Evolutionary conservation across 2,797 vertebrate genomes (phyloP).

Genomic region (Sebastes reedi): DNA sequence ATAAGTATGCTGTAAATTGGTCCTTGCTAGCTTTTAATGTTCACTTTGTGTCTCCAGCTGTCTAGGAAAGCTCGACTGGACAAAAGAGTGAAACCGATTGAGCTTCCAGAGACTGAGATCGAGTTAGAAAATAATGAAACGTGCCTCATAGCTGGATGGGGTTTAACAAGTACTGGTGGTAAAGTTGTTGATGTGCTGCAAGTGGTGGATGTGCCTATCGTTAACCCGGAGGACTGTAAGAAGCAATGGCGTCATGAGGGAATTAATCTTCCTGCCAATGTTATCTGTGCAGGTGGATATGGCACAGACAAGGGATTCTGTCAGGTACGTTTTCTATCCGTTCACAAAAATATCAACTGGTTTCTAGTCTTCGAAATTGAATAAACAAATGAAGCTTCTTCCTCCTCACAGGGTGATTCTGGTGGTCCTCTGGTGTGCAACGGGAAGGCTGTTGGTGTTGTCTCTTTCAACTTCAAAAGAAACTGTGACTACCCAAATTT

Average conservation of each 20-base stretch:
- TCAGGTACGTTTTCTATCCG: slow-evolving; percentile 14
- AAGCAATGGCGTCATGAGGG: accelerated
- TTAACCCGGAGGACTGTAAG: slow-evolving; percentile 13
- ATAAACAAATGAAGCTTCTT: accelerated
- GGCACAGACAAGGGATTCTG: slow-evolving; percentile 44
- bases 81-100: background rate
- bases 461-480: slow-evolving; percentile 15
- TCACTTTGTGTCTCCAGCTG: slow-evolving; percentile 35
- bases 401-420: slow-evolving; percentile 66
- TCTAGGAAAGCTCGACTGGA: slow-evolving; percentile 12
- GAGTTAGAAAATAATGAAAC: background rate
- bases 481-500: slow-evolving; percentile 43
- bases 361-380: background rate
- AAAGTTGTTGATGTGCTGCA: background rate
- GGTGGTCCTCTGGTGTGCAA: slow-evolving; percentile 73
- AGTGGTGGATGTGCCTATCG: slow-evolving; percentile 22
- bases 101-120: background rate
- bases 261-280: background rate
- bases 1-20: background rate
- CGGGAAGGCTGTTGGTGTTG: slow-evolving; percentile 51
- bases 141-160: slow-evolving; percentile 63
- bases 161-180: accelerated
- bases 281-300: slow-evolving; percentile 70
- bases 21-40: background rate
- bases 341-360: background rate